Conservation (phyloP, 2,113 vertebrate species). For the Myrmecophaga tridactyla region DNA sequence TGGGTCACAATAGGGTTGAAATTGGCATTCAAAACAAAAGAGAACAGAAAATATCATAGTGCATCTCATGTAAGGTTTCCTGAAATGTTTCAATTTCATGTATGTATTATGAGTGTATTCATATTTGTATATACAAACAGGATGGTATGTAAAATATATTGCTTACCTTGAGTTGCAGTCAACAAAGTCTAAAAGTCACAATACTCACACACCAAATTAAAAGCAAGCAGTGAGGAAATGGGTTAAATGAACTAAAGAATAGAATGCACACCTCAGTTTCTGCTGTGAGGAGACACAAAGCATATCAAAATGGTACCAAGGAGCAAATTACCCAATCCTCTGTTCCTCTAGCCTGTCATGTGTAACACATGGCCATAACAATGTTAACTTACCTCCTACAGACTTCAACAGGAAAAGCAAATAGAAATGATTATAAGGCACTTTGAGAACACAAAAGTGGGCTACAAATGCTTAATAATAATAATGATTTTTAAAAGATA, state of each 20-base stretch:
- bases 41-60: not conserved
- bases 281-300: not conserved
- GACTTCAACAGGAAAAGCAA: constrained; percentile 41
- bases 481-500: constrained; percentile 65
- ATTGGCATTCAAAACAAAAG: not conserved
- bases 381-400: constrained; percentile 4
- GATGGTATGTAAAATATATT: not conserved
- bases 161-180: not conserved
- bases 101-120: not conserved
- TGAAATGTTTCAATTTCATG: not conserved
- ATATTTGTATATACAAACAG: not conserved
- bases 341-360: not conserved
- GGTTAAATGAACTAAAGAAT: not conserved
- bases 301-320: not conserved
- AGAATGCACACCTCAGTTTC: not conserved
- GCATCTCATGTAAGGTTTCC: not conserved
- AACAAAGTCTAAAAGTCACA: not conserved
- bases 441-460: constrained; percentile 48
- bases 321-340: not conserved
- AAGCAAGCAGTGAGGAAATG: not conserved
- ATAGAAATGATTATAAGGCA: constrained; percentile 59
- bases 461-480: constrained; percentile 65
- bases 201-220: not conserved
- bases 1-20: not conserved
- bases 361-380: constrained; percentile 5